A percentile compares a stretch with the other conserved stretches of the same genome.
phyloP scores from a whole-genome alignment of 2,888 invertebrate species.

The Habrosyne pyritoides region DNA sequence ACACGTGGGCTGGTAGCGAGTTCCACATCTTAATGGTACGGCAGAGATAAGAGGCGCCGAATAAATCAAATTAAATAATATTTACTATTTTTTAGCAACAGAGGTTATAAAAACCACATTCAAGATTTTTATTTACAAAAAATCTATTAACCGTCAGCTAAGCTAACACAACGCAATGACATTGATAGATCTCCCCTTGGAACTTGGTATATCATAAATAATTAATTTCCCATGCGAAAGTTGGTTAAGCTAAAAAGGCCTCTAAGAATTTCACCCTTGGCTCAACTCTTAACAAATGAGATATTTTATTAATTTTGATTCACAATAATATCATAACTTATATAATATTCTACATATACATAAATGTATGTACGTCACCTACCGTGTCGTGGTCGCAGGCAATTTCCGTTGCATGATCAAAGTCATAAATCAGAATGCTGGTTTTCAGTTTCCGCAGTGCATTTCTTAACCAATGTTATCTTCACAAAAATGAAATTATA shows the following conservation, averaged over 20 bases:
- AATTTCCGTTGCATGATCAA: neutral
- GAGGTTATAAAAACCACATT: neutral
- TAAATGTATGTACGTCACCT: too few relatives aligned
- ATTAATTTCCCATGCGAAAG: constrained; percentile 50
- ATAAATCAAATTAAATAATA: too few relatives aligned
- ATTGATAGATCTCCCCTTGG: constrained; percentile 50
- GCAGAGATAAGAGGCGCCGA: too few relatives aligned
- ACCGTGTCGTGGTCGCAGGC: neutral
- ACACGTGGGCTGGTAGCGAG: too few relatives aligned
- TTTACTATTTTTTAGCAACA: too few relatives aligned
- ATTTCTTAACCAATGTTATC: neutral
- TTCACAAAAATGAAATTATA: neutral
- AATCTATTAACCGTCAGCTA: neutral
- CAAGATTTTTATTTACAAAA: neutral
- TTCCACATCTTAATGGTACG: too few relatives aligned
- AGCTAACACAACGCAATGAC: constrained; percentile 30
- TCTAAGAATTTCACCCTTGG: constrained; percentile 45
- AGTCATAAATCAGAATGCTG: neutral
- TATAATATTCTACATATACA: too few relatives aligned
- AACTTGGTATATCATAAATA: constrained; percentile 51
- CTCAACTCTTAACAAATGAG: constrained; percentile 23
- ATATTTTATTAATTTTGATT: too few relatives aligned
- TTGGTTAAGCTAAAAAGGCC: constrained; percentile 42
- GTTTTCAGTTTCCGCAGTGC: neutral
- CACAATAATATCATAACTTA: too few relatives aligned